Evolutionary conservation across 1,140 invertebrate species (phyloP).

Genomic region (Orchestia grillus): DNA sequence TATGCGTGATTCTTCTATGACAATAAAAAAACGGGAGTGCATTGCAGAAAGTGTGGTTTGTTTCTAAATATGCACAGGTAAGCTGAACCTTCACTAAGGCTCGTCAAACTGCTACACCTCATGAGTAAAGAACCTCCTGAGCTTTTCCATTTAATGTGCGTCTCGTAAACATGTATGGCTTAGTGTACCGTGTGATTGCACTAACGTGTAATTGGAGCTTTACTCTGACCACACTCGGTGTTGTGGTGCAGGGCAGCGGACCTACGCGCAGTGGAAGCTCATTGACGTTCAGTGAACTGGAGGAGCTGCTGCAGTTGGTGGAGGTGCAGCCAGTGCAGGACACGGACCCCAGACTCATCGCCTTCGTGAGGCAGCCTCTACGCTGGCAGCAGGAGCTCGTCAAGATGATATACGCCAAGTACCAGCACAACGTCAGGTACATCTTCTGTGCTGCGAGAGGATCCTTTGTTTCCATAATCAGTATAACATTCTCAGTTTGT

Average conservation of each 20-base stretch:
- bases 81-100: too few relatives aligned
- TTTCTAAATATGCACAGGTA: too few relatives aligned
- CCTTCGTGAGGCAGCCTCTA: constrained; percentile 78
- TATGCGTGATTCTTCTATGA: too few relatives aligned
- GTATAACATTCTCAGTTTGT: not conserved
- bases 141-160: too few relatives aligned
- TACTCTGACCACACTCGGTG: too few relatives aligned
- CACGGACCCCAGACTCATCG: constrained; percentile 76
- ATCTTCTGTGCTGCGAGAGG: not conserved
- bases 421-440: constrained; percentile 76
- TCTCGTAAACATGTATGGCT: too few relatives aligned
- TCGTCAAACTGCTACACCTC: too few relatives aligned
- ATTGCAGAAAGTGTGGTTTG: too few relatives aligned
- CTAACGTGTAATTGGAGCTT: too few relatives aligned
- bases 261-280: not conserved
- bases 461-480: not conserved
- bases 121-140: too few relatives aligned
- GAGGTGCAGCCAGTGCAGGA: constrained; percentile 75
- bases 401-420: constrained; percentile 78
- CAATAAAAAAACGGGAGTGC: too few relatives aligned
- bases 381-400: constrained; percentile 79
- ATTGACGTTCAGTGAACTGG: constrained; percentile 76
- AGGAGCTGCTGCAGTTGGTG: constrained; percentile 78
- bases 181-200: not conserved
- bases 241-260: not conserved